Conservation (phyloP, 2,797 vertebrate species). For the Aldrovandia affinis region DNA sequence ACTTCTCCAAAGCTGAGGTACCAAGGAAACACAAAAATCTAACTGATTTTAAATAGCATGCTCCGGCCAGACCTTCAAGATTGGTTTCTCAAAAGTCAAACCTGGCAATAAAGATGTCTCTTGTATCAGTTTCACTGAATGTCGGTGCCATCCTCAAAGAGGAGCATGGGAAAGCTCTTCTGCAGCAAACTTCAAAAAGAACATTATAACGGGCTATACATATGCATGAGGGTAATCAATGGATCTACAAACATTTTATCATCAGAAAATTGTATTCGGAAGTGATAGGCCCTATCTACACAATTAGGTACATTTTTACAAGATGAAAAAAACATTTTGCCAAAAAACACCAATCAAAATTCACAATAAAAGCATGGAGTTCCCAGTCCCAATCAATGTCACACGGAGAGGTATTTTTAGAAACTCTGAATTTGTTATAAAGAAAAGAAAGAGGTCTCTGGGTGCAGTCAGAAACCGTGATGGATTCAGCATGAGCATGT, state of each 20-base stretch:
- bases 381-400: not conserved
- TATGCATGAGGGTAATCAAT: too few relatives aligned
- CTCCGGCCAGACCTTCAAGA: not conserved
- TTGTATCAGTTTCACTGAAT: not conserved
- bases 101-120: not conserved
- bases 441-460: not conserved
- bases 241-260: too few relatives aligned
- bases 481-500: not conserved
- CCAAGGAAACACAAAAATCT: not conserved
- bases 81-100: not conserved
- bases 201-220: too few relatives aligned
- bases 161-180: not conserved
- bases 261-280: too few relatives aligned
- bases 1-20: not conserved
- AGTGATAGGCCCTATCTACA: too few relatives aligned
- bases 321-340: not conserved
- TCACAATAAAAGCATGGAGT: not conserved
- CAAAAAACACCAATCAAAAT: not conserved
- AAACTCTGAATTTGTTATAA: not conserved
- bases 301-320: not conserved
- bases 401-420: not conserved
- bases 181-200: not conserved
- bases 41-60: not conserved
- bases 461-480: not conserved
- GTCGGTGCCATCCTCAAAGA: not conserved